Conservation (phyloP, 2,113 vertebrate genomes). For the Corvus cornix region DNA sequence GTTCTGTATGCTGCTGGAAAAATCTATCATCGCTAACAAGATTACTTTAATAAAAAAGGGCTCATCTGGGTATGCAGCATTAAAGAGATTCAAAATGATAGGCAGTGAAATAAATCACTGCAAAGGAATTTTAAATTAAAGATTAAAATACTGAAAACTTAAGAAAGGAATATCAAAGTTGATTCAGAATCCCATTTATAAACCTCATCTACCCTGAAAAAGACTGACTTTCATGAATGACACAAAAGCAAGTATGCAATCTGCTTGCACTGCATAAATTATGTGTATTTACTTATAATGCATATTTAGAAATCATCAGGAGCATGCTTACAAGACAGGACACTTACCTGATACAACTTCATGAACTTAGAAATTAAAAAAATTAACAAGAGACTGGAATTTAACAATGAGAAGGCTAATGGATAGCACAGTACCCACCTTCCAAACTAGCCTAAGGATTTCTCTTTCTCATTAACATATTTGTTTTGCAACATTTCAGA, state of each 20-base stretch:
- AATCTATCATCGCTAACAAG: constrained; percentile 38
- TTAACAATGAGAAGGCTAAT: background rate
- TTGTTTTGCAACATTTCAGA: background rate
- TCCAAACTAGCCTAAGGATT: background rate
- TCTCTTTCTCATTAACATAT: background rate
- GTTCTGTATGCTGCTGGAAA: constrained; percentile 37
- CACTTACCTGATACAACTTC: background rate
- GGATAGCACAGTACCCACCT: background rate
- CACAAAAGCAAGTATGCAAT: background rate
- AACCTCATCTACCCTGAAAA: background rate
- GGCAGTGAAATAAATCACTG: constrained; percentile 35
- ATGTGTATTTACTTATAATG: background rate
- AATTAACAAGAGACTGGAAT: background rate
- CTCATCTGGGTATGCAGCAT: background rate
- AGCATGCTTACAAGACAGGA: background rate
- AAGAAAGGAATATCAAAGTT: constrained; percentile 7
- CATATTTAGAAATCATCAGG: background rate
- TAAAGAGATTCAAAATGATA: constrained; percentile 54
- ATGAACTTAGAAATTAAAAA: background rate
- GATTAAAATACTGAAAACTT: background rate
- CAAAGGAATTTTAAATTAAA: constrained; percentile 1
- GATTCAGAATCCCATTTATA: background rate
- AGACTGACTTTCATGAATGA: background rate
- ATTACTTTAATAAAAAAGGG: constrained; percentile 35
- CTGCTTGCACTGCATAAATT: background rate